Evolutionary conservation across 35 echinoderm and acorn worm genomes (phyloP).

Genomic region (Ophioderma brevispina): DNA sequence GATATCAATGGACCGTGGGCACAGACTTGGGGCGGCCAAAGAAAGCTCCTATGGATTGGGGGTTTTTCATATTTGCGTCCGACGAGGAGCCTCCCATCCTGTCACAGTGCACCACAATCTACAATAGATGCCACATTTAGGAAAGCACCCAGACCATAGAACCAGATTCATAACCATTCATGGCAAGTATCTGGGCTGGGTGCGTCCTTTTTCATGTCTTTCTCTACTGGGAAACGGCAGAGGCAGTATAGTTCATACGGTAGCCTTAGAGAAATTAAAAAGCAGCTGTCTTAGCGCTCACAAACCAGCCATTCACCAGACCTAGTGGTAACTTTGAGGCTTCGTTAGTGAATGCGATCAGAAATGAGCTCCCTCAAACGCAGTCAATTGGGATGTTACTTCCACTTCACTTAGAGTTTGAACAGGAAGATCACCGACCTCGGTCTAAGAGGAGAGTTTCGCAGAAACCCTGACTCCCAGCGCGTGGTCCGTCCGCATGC

Average conservation of each 20-base stretch:
- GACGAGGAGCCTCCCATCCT: not conserved
- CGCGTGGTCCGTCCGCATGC: not conserved
- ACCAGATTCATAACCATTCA: not conserved
- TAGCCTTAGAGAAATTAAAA: not conserved
- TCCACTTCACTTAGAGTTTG: not conserved
- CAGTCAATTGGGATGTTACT: not conserved
- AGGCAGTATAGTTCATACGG: not conserved
- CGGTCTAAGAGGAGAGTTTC: not conserved
- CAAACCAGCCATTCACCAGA: not conserved
- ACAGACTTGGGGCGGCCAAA: not conserved
- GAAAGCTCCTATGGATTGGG: not conserved
- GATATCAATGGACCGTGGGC: not conserved
- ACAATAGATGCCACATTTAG: not conserved
- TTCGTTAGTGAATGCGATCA: too few species aligned
- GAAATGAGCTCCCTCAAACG: not conserved
- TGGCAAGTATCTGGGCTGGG: not conserved
- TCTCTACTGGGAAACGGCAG: not conserved
- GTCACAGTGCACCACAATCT: not conserved
- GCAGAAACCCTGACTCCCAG: not conserved
- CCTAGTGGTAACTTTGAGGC: not conserved
- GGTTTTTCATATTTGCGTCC: not conserved
- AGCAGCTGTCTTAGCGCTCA: not conserved
- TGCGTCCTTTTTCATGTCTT: not conserved
- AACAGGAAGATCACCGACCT: not conserved
- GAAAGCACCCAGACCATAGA: not conserved